Percentiles rank a stretch among this genome's conserved stretches.
Evolutionary conservation across 2,888 invertebrate species (phyloP).

Genomic region (Dynastes grantii): DNA sequence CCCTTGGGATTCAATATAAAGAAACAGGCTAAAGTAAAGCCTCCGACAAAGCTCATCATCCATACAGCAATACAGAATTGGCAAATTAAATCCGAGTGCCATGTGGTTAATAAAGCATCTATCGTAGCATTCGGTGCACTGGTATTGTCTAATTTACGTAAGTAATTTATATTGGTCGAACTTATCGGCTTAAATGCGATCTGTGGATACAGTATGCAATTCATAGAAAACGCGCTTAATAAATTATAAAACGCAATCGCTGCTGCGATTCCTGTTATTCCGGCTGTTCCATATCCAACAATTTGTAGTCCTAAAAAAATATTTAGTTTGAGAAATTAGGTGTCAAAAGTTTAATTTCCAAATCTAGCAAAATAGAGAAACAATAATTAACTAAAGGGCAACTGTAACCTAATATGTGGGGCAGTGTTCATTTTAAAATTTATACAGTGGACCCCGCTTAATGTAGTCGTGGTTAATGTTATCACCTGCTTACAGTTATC

Average conservation of each 20-base stretch:
- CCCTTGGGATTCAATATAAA: slow-evolving; percentile 61
- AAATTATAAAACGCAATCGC: slow-evolving; percentile 58
- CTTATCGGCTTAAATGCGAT: slow-evolving; percentile 49
- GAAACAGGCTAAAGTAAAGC: slow-evolving; percentile 59
- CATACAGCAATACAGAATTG: slow-evolving; percentile 41
- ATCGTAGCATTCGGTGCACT: slow-evolving; percentile 14
- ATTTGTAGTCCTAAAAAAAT: slow-evolving; percentile 57
- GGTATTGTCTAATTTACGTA: not conserved
- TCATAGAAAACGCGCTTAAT: slow-evolving; percentile 59
- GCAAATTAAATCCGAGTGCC: slow-evolving; percentile 26
- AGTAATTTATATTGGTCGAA: no score
- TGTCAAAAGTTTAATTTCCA: no score
- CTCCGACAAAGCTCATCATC: slow-evolving; percentile 57
- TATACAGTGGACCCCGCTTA: no score
- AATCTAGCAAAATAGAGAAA: no score
- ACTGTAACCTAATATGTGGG: no score
- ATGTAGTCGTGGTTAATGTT: no score
- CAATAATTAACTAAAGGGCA: no score
- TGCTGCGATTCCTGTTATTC: slow-evolving; percentile 30
- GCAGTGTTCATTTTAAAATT: no score
- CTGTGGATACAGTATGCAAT: slow-evolving; percentile 60
- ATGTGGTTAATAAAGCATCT: slow-evolving; percentile 13
- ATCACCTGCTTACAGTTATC: no score
- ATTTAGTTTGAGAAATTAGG: not conserved
- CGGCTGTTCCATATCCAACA: slow-evolving; percentile 6